Conservation (phyloP, 2,888 invertebrate genomes). For the Lasius fuliginosus region DNA sequence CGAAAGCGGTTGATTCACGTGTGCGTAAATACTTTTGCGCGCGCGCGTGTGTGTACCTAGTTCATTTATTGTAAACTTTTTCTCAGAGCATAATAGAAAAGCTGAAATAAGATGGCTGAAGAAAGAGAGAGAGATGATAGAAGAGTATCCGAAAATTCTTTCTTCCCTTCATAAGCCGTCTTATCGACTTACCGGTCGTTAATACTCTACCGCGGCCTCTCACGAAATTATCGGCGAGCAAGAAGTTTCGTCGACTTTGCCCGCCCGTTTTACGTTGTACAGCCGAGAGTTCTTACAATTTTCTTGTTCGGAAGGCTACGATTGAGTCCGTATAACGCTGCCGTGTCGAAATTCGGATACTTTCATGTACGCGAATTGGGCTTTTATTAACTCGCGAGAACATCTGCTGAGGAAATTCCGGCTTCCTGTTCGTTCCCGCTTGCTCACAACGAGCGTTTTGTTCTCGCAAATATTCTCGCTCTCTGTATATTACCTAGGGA, state of each 20-base stretch:
- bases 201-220: conserved; percentile 51
- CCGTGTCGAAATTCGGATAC: conserved; percentile 28
- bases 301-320: conserved; percentile 17
- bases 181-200: conserved; percentile 72
- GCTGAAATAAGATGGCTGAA: conserved; percentile 24
- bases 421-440: neutral
- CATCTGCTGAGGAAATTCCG: conserved; percentile 26
- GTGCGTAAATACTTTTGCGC: neutral
- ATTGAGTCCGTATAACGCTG: conserved; percentile 23
- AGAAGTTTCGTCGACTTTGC: conserved; percentile 51
- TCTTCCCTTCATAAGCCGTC: conserved; percentile 62
- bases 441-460: conserved; percentile 4
- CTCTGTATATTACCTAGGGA: conserved; percentile 2
- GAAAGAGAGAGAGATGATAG: neutral
- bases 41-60: neutral
- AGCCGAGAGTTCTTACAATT: conserved; percentile 47
- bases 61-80: conserved; percentile 26
- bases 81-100: conserved; percentile 40
- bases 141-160: conserved; percentile 61
- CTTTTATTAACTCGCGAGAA: conserved; percentile 30
- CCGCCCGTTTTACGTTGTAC: conserved; percentile 1
- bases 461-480: conserved; percentile 13
- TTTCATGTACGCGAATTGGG: neutral
- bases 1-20: conserved; percentile 12
- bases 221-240: conserved; percentile 52